These are phyloP conservation scores for Zaprionus bogoriensis DNA, from an alignment of 2,888 invertebrate species.

Conservation along the genomic window DNA sequence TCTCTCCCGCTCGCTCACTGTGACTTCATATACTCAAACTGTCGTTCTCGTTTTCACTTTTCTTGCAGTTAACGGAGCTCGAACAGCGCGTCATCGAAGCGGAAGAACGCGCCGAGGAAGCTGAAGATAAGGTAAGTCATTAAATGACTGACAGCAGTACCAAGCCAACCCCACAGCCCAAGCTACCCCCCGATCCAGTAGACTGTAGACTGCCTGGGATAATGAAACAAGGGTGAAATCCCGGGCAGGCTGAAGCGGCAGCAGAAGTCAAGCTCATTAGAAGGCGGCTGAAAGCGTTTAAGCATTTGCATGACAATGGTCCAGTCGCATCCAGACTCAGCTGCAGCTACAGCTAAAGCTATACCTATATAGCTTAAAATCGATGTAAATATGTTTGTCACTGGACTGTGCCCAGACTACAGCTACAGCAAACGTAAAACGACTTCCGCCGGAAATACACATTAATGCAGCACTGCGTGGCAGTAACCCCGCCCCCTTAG, in stretches of 20 bases:
- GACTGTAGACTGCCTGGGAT: background rate
- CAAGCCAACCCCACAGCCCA: background rate
- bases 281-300: slow-evolving; percentile 59
- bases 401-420: slow-evolving; percentile 43
- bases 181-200: background rate
- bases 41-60: slow-evolving; percentile 34
- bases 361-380: background rate
- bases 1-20: background rate
- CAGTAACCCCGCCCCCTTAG: background rate
- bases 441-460: slow-evolving; percentile 75
- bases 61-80: slow-evolving; percentile 93
- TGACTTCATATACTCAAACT: background rate
- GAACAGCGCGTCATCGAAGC: slow-evolving; percentile 96
- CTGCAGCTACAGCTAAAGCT: background rate
- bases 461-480: slow-evolving; percentile 67
- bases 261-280: slow-evolving; percentile 51
- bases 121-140: slow-evolving; percentile 94
- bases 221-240: slow-evolving; percentile 50
- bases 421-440: slow-evolving; percentile 54
- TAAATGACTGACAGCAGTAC: slow-evolving; percentile 48
- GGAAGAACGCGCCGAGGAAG: slow-evolving; percentile 95
- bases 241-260: slow-evolving; percentile 9
- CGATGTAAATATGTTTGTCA: no score
- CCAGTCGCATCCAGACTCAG: no score
- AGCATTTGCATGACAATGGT: slow-evolving; percentile 50